Evolutionary conservation across 2,113 vertebrate genomes (phyloP), one percentile per base, ranked within the genome.

Genomic region (Riparia riparia): DNA sequence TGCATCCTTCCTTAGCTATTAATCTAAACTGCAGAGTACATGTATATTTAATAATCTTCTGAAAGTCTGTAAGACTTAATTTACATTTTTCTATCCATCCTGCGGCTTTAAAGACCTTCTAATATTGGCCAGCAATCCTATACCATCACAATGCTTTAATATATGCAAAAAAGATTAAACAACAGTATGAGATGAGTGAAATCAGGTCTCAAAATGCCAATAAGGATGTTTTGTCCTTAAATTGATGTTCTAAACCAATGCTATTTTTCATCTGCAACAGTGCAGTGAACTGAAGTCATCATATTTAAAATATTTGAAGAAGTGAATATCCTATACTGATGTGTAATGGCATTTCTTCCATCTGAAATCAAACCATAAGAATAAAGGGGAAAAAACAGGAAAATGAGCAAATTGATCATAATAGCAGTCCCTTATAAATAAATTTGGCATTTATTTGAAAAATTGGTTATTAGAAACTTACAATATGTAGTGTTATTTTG

Each of bases 11-110:
- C 45, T 70, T 78, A 93, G 79, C 93, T 97, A 97, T 97, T 98
- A 96, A 97, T 98, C 94, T 97, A 90, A 93, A 74, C 64, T 90
- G 41, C 72, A 96, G 90, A 93, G 49, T 92, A 95, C 78, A 97
- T 97, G 94, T 96, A 97, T 98, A 97, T 98, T 98, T 98, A 97
- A 98, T 98, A 97, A 96, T 96, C 80, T 63, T 97, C 93, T 94
- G 94, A 96, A 97, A 86, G 25, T 86, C 82, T 95, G 50, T 95
- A 87, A 91, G 70, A 92, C 82, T 95, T 97, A 37, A 97, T 98
- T 97, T 98, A 97, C 65, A 95, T 97, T 94, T 94, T 97, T 94
- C 90, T 96, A 66, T 96, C 89, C 24, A 72, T 96, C 89, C 34
- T 77, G 39, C 41, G 82, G 44, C 91, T 97, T 96, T 97, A 97